Percentiles rank a stretch among this genome's conserved stretches.
These are phyloP conservation scores for Prunella strophiata DNA, from an alignment of 2,797 vertebrate species.

Conservation along the genomic window DNA sequence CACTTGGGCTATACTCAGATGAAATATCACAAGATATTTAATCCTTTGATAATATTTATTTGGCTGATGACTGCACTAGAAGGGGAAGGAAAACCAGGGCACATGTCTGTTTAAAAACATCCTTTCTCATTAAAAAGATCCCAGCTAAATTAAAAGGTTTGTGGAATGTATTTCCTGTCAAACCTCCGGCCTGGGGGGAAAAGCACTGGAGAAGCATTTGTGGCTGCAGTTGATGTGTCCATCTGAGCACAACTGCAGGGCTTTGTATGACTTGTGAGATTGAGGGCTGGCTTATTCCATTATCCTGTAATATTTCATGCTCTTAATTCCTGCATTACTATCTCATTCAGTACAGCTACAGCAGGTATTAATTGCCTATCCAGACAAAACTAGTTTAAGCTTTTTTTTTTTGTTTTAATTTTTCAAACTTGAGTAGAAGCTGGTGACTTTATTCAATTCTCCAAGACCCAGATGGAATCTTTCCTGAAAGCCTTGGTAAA, in stretches of 20 bases:
- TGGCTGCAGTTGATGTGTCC: neutral
- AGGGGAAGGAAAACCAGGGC: conserved; percentile 19
- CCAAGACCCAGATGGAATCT: neutral
- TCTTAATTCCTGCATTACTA: neutral
- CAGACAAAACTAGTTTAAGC: neutral
- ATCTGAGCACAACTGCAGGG: neutral
- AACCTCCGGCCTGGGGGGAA: neutral
- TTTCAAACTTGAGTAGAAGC: neutral
- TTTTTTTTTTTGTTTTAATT: neutral
- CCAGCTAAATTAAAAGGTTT: conserved; percentile 37
- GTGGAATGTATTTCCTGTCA: conserved; percentile 38
- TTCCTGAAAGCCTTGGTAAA: neutral
- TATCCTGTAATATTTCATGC: neutral
- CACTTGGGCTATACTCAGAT: neutral
- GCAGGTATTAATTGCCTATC: neutral
- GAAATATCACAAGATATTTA: conserved; percentile 11
- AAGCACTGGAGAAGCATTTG: neutral
- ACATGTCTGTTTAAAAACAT: conserved; percentile 32
- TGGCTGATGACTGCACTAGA: neutral
- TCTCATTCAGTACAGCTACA: neutral
- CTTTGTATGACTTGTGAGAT: neutral
- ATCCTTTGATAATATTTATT: conserved; percentile 56
- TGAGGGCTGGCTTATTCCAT: neutral
- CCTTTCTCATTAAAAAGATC: conserved; percentile 35
- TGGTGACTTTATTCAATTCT: neutral